A percentile compares a stretch with the other conserved stretches of the same genome.
Evolutionary conservation across 1,140 invertebrate species (phyloP).

Genomic region (Pantala flavescens): DNA sequence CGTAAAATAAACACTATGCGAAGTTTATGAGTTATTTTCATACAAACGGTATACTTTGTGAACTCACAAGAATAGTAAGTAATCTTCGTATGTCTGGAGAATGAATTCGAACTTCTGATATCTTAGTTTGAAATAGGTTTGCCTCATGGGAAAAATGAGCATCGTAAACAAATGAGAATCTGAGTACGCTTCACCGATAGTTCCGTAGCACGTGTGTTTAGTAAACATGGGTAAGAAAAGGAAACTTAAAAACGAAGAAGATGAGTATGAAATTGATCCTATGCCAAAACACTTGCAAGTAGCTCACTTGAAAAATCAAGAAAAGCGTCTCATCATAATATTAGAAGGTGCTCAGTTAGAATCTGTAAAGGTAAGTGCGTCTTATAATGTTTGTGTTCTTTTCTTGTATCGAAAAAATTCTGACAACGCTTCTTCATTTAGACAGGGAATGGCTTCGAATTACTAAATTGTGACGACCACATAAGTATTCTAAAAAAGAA

Average conservation of each 20-base stretch:
- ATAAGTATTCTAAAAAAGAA: conserved; percentile 70
- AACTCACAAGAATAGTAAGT: too few species aligned
- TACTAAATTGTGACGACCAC: conserved; percentile 93
- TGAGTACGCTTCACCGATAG: background rate
- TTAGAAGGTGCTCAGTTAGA: conserved; percentile 90
- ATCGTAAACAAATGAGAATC: background rate
- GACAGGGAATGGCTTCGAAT: conserved; percentile 78
- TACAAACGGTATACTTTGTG: too few species aligned
- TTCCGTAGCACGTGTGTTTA: background rate
- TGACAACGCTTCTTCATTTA: conserved; percentile 33
- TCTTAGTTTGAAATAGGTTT: too few species aligned
- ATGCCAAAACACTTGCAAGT: conserved; percentile 52
- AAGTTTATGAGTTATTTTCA: too few species aligned
- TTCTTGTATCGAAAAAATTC: background rate
- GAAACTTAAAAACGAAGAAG: conserved; percentile 35
- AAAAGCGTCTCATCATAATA: conserved; percentile 86
- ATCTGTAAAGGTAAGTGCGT: conserved; percentile 72
- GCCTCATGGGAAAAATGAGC: too few species aligned
- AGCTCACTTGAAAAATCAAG: conserved; percentile 62
- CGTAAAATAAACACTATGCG: too few species aligned
- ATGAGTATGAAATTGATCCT: conserved; percentile 56
- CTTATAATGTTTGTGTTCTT: conserved; percentile 4
- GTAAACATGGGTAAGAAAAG: conserved; percentile 46
- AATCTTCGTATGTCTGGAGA: too few species aligned
- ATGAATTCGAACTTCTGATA: too few species aligned